Conservation (phyloP, 2,113 vertebrate species). For the Platysternon megacephalum region DNA sequence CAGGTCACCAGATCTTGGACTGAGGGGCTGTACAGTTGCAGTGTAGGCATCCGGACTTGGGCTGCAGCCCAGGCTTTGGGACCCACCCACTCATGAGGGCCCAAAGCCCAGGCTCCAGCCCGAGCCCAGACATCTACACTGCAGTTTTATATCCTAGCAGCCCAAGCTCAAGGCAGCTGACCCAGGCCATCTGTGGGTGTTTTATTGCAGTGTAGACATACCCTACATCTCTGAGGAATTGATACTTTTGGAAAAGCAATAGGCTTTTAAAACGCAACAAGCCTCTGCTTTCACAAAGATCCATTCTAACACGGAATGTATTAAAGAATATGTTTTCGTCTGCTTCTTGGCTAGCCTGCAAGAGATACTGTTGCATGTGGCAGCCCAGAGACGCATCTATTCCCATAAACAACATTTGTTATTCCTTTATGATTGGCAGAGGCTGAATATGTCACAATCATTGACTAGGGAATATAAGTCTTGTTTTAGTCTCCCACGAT, state of each 20-base stretch:
- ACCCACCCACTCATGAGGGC: neutral
- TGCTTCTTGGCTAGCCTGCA: slow-evolving; percentile 25
- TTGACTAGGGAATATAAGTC: neutral
- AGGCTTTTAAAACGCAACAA: slow-evolving; percentile 3
- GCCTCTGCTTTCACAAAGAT: neutral
- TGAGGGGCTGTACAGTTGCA: neutral
- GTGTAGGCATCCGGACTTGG: neutral
- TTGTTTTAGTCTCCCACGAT: neutral
- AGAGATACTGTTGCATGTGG: neutral
- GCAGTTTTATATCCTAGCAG: neutral
- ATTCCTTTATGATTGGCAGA: slow-evolving; percentile 23
- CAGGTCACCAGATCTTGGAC: neutral
- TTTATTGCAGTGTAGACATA: neutral
- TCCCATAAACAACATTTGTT: slow-evolving; percentile 1
- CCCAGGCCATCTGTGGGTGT: neutral
- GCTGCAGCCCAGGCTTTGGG: neutral
- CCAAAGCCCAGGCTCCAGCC: neutral
- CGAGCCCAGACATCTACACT: neutral
- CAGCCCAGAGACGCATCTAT: neutral
- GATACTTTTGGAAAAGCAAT: neutral
- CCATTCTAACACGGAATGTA: neutral
- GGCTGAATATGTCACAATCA: slow-evolving; percentile 2
- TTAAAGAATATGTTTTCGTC: slow-evolving; percentile 17
- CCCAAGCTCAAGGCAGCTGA: neutral
- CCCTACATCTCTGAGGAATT: neutral